These are phyloP conservation scores for Paedocypris sp. DNA, from an alignment of 2,113 vertebrate species.

Conservation along the genomic window DNA sequence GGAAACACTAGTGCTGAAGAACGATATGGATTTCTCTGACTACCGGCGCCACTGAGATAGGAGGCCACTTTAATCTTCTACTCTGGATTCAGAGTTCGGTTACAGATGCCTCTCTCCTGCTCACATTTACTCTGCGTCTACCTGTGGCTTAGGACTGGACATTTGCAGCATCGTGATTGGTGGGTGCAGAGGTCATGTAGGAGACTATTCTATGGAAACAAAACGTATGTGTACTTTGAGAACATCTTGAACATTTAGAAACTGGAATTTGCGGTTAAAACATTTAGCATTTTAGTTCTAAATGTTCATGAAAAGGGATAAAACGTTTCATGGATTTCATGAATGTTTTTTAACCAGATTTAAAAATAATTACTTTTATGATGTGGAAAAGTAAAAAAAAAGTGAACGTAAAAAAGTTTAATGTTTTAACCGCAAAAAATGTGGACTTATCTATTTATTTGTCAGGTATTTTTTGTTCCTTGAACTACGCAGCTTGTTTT, in stretches of 20 bases:
- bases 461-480: too few relatives aligned
- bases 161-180: slow-evolving; percentile 1
- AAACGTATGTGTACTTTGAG: slow-evolving; percentile 2
- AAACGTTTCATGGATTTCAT: too few relatives aligned
- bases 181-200: slow-evolving; percentile 25
- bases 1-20: slow-evolving; percentile 45
- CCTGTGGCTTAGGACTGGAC: background rate
- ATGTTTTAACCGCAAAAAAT: too few relatives aligned
- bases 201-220: slow-evolving; percentile 10
- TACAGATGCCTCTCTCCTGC: slow-evolving; percentile 27
- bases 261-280: too few relatives aligned
- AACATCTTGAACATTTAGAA: background rate
- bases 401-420: too few relatives aligned
- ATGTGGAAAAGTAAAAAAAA: too few relatives aligned
- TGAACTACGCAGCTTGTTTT: too few relatives aligned
- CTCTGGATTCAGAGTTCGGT: slow-evolving; percentile 18
- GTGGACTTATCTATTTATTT: too few relatives aligned
- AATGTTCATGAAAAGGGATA: slow-evolving; percentile 1
- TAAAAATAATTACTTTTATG: too few relatives aligned
- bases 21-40: slow-evolving; percentile 42
- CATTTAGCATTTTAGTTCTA: background rate
- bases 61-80: slow-evolving; percentile 47
- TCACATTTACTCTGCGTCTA: slow-evolving; percentile 15
- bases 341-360: too few relatives aligned
- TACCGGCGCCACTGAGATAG: slow-evolving; percentile 34